These are phyloP conservation scores for Phyllotis vaccarum DNA, from an alignment of 2,797 vertebrate genomes.

Conservation along the genomic window DNA sequence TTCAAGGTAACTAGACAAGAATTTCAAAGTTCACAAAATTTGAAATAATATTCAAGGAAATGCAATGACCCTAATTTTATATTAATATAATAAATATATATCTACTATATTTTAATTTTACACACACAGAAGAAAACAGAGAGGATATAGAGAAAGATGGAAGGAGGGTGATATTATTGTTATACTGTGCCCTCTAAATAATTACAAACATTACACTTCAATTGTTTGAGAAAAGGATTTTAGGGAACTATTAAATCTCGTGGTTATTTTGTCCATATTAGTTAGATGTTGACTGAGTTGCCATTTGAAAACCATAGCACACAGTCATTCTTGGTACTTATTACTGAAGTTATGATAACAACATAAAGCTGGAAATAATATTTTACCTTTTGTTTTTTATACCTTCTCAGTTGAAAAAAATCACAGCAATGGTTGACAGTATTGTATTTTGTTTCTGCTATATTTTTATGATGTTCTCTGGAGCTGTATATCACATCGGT, in stretches of 20 bases:
- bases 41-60: background rate
- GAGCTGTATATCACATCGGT: background rate
- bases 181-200: background rate
- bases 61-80: background rate
- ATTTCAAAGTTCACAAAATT: background rate
- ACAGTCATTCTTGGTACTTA: background rate
- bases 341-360: background rate
- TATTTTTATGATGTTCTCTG: background rate
- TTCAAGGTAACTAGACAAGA: background rate
- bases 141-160: fast-evolving
- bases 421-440: background rate
- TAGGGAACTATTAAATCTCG: background rate
- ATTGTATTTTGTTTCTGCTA: background rate
- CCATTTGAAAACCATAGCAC: background rate
- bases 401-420: background rate
- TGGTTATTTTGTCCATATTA: background rate
- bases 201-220: background rate
- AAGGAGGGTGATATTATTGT: too few species aligned
- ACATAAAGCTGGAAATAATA: background rate
- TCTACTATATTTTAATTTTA: background rate
- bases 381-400: background rate
- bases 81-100: background rate
- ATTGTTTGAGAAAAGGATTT: background rate
- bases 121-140: too few species aligned
- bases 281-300: background rate